Evolutionary conservation across 2,888 invertebrate genomes (phyloP), one percentile per base, ranked within the genome.

Genomic region (Tipula helvola): DNA sequence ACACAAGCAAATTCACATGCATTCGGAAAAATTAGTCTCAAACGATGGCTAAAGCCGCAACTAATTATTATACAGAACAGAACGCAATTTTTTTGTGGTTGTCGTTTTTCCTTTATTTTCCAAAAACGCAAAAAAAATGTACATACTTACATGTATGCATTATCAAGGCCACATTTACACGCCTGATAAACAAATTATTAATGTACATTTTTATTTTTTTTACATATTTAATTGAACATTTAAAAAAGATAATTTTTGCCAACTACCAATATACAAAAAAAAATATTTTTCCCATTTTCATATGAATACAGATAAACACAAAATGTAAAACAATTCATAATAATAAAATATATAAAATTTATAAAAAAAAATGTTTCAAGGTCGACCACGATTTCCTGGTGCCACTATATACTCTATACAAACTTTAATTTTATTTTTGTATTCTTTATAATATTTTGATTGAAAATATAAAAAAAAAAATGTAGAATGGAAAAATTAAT

Each of bases 321-420:
- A 71, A 71, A 28, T 13, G 10, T 71, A 71, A 71, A 71, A 71
- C 16, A 57, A 57, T 57, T 36, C 36, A 83, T 84, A 41, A 84
- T 84, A 41, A 84, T 39, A 84, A 84, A 44, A 86, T 39, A 39
- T 39, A 39, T 42, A 44, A 16, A 42, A n/a, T n/a, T n/a, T n/a
- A n/a, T n/a, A n/a, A 85, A 41, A 36, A 86, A 87, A 28, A 88
- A 87, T 87, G 87, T 87, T 87, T 87, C 88, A 88, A 88, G 88
- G 88, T 87, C 88, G 87, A 87, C 87, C 88, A 88, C 88, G 88
- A 88, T 88, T 88, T 88, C 88, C 88, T 88, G 88, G 88, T 88
- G 88, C 88, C 87, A 88, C 87, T 39, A 41, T 16, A n/a, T n/a
- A n/a, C n/a, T 28, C 41, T 71, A 71, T 28, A 71, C 28, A 71